Percentiles rank a stretch among this genome's conserved stretches.
These are phyloP conservation scores for Nomia melanderi DNA, from an alignment of 1,140 invertebrate genomes.

Conservation along the genomic window DNA sequence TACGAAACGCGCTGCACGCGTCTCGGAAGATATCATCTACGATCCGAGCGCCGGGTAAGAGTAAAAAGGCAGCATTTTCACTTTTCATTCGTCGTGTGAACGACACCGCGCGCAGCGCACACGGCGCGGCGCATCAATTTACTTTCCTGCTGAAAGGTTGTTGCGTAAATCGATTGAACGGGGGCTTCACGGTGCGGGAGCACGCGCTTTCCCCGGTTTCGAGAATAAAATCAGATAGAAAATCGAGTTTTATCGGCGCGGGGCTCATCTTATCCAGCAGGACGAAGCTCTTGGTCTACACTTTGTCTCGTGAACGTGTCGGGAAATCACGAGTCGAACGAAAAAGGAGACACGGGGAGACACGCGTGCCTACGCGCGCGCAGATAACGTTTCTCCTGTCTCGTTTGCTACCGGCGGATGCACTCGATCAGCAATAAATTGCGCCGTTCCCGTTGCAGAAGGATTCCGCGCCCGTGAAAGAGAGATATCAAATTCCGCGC, in stretches of 20 bases:
- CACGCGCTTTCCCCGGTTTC: conserved; percentile 50
- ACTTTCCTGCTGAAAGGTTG: conserved; percentile 20
- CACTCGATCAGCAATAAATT: not conserved
- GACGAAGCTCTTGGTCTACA: no score
- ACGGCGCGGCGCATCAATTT: conserved; percentile 12
- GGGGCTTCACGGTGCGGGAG: not conserved
- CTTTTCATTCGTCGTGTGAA: conserved; percentile 8
- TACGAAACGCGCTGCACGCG: not conserved
- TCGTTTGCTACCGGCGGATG: not conserved
- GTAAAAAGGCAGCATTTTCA: conserved; percentile 19
- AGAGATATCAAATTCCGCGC: not conserved
- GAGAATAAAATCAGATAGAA: conserved; percentile 45
- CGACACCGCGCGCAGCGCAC: not conserved
- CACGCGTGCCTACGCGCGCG: not conserved
- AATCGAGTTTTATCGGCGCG: not conserved
- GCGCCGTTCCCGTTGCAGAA: not conserved
- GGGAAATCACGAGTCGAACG: no score
- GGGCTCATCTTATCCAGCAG: no score
- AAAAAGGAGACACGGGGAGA: no score
- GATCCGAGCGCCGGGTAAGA: no score
- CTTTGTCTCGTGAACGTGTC: no score
- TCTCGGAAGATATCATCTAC: not conserved
- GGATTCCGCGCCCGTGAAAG: not conserved
- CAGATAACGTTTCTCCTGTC: not conserved
- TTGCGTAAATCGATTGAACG: conserved; percentile 20